Percentiles rank a stretch among this genome's conserved stretches.
Evolutionary conservation across 2,888 invertebrate genomes (phyloP).

Genomic region (Caenorhabditis zanzibari): DNA sequence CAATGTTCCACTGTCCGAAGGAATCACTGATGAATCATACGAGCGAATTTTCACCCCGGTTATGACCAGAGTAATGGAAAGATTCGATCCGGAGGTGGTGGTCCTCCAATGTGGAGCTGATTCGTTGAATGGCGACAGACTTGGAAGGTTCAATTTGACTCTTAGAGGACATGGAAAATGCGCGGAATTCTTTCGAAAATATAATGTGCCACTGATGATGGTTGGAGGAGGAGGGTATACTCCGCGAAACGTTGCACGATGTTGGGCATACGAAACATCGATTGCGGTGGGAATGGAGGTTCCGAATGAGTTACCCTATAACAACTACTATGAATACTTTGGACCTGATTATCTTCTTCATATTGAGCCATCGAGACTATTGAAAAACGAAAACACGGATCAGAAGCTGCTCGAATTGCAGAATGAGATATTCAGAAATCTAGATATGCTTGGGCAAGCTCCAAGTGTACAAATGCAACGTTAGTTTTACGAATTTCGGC

Average conservation of each 20-base stretch:
- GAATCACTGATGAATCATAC: slow-evolving; percentile 11
- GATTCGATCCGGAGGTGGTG: slow-evolving; percentile 5
- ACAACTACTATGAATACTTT: slow-evolving; percentile 10
- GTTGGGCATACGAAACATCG: slow-evolving; percentile 25
- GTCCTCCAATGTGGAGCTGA: slow-evolving; percentile 37
- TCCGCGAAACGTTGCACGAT: slow-evolving; percentile 18
- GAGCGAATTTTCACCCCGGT: background rate
- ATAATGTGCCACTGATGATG: slow-evolving; percentile 7
- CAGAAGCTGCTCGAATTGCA: background rate
- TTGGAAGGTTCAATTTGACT: slow-evolving; percentile 15
- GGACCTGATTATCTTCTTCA: slow-evolving; percentile 8
- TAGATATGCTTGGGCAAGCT: background rate
- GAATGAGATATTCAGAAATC: background rate
- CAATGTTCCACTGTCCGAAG: slow-evolving; percentile 8
- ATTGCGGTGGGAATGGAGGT: slow-evolving; percentile 10
- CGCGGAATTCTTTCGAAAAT: background rate
- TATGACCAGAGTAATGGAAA: slow-evolving; percentile 12
- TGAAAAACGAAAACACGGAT: background rate
- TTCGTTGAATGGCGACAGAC: slow-evolving; percentile 15
- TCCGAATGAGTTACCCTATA: background rate
- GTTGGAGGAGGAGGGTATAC: slow-evolving; percentile 28
- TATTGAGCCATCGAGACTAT: background rate
- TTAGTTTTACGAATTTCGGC: slow-evolving; percentile 7
- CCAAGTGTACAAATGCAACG: slow-evolving; percentile 24
- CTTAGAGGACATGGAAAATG: slow-evolving; percentile 18